Base-by-base conservation (phyloP, 2,797 vertebrate genomes). In the Melanotaenia trifasciata region DNA sequence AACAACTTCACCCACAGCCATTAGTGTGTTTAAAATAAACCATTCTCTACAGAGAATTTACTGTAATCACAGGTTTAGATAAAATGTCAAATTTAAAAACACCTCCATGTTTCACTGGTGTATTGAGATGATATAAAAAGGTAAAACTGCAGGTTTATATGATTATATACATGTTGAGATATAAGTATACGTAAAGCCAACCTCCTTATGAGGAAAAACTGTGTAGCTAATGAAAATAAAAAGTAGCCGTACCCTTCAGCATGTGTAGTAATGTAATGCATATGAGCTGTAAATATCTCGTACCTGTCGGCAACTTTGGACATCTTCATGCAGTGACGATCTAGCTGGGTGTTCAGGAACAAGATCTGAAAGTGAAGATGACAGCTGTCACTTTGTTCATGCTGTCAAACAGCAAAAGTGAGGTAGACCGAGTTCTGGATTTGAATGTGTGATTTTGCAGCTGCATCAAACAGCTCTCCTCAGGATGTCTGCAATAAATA, bases 291-390 rank as follows among this genome's bases (percentile, higher is more conserved):
- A n/a, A 3, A 35, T 45, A n/a, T 59, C 20, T 1, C 93, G 79
- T 94, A 99, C 98, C 97, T 98, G 86, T 99, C 98, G 79, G 98
- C 97, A 73, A 99, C 98, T 94, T 99, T 99, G 74, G 98, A 99
- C 97, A 99, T 98, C 94, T 99, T 99, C 96, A 99, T 95, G 93
- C 98, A 96, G 91, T 99, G 98, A 67, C 98, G 96, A 89, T 99
- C 98, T 58, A 99, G 94, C 93, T 99, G 98, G 51, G 93, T 81
- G 73, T 96, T 97, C 92, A 99, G 94, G 93, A 99, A 99, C 57
- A 92, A 72, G 90, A 99, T 99, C 98, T 99, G 93, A 69, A 86
- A 83, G 81, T 84, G 87, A 16, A 67, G 22, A 70, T 0, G 24
- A 57, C 14, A 72, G 5, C 2, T 36, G 35, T 67, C 32, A 50